phyloP scores from a whole-genome alignment of 2,888 invertebrate species.

The Lysandra bellargus region DNA sequence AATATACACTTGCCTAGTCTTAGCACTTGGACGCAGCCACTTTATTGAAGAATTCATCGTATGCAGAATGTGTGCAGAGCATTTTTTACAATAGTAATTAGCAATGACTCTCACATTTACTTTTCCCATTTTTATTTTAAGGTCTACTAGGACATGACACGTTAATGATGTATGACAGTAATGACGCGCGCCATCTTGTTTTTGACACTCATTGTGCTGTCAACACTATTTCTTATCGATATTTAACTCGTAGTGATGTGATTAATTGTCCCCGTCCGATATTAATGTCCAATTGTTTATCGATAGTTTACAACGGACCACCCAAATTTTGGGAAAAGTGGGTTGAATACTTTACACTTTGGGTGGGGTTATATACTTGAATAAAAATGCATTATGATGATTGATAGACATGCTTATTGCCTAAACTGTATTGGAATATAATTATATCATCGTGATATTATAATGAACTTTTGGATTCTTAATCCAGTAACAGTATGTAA shows the following conservation, averaged over 20 bases:
- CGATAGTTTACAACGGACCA: constrained; percentile 23
- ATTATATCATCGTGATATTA: too few species aligned
- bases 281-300: constrained; percentile 28
- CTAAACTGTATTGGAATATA: too few species aligned
- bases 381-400: not conserved
- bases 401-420: too few species aligned
- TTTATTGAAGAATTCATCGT: too few species aligned
- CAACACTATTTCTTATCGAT: constrained; percentile 37
- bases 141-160: not conserved
- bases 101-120: not conserved
- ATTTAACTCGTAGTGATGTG: constrained; percentile 21
- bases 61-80: too few species aligned
- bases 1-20: too few species aligned
- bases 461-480: too few species aligned
- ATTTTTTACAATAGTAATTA: not conserved
- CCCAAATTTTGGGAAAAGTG: constrained; percentile 17
- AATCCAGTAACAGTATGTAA: too few species aligned
- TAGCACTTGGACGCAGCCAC: too few species aligned
- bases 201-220: constrained; percentile 40
- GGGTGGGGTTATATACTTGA: not conserved
- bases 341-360: constrained; percentile 6
- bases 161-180: constrained; percentile 4
- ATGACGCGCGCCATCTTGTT: constrained; percentile 22
- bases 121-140: not conserved
- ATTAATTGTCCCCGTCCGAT: constrained; percentile 26